phyloP scores from a whole-genome alignment of 2,888 invertebrate species.

The Hedychridium roseum region DNA sequence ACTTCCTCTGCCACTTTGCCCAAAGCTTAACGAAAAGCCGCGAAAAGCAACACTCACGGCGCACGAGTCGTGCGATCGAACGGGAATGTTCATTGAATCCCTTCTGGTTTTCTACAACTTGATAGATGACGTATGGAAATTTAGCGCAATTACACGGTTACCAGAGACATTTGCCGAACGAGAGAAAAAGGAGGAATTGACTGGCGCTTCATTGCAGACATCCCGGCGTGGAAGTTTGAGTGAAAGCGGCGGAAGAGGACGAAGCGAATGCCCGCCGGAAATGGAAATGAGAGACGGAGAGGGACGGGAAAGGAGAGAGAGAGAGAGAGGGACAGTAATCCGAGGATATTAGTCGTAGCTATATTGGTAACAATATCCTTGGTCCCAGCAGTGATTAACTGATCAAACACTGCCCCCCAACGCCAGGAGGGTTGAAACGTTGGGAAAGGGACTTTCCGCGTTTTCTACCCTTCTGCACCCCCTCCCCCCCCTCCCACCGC shows the following conservation, averaged over 20 bases:
- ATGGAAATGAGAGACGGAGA: background rate
- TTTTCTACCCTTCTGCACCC: conserved; percentile 29
- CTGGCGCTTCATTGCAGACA: too few relatives aligned
- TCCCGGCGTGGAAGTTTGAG: background rate
- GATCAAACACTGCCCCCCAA: conserved; percentile 49
- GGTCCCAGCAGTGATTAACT: conserved; percentile 48
- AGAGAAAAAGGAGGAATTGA: too few relatives aligned
- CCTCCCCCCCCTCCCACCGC: background rate
- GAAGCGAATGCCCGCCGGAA: background rate
- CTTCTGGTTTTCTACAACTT: too few relatives aligned
- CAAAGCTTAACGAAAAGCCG: too few relatives aligned
- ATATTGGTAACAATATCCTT: conserved; percentile 42
- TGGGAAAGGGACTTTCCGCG: conserved; percentile 41
- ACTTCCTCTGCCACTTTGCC: too few relatives aligned
- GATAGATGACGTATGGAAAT: too few relatives aligned
- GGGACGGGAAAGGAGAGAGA: background rate
- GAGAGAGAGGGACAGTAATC: conserved; percentile 26
- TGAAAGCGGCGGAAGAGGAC: conserved; percentile 1
- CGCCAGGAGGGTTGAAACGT: conserved; percentile 36
- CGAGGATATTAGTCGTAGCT: conserved; percentile 42
- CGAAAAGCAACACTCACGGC: too few relatives aligned
- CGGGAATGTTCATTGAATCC: too few relatives aligned
- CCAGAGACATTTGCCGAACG: too few relatives aligned
- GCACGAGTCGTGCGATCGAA: too few relatives aligned
- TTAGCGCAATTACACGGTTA: too few relatives aligned